Evolutionary conservation across 1,140 invertebrate genomes (phyloP).

Genomic region (Drosophila nannoptera): DNA sequence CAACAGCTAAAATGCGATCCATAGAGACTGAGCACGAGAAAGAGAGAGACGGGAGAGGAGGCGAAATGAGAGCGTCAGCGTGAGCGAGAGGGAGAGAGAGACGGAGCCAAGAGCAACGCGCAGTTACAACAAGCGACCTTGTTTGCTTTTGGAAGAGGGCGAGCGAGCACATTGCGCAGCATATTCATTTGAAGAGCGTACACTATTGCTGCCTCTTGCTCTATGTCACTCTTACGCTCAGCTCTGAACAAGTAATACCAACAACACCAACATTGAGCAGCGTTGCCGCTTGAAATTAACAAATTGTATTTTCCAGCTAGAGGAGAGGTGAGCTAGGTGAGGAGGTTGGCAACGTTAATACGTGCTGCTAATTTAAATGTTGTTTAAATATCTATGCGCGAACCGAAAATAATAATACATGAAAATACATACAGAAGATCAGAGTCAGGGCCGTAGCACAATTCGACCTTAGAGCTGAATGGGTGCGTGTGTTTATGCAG

Average conservation of each 20-base stretch:
- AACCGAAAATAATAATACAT: conserved; percentile 42
- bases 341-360: conserved; percentile 16
- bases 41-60: conserved; percentile 7
- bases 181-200: conserved; percentile 34
- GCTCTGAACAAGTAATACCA: conserved; percentile 14
- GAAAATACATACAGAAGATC: conserved; percentile 70
- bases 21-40: conserved; percentile 6
- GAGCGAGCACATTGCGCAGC: conserved; percentile 34
- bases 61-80: too few relatives aligned
- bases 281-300: conserved; percentile 22
- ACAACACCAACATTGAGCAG: too few relatives aligned
- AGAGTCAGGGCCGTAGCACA: conserved; percentile 68
- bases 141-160: conserved; percentile 32
- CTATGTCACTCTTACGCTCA: conserved; percentile 1
- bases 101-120: neutral
- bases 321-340: neutral
- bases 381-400: conserved; percentile 37
- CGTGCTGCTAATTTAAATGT: conserved; percentile 58
- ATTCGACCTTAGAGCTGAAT: conserved; percentile 63
- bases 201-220: conserved; percentile 20
- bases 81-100: conserved; percentile 17
- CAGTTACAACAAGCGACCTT: conserved; percentile 52
- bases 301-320: conserved; percentile 19
- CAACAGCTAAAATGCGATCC: conserved; percentile 19
- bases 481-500: conserved; percentile 18